A percentile compares a stretch with the other conserved stretches of the same genome.
These are phyloP conservation scores for Athetis lepigone DNA, from an alignment of 2,888 invertebrate species.

Conservation along the genomic window DNA sequence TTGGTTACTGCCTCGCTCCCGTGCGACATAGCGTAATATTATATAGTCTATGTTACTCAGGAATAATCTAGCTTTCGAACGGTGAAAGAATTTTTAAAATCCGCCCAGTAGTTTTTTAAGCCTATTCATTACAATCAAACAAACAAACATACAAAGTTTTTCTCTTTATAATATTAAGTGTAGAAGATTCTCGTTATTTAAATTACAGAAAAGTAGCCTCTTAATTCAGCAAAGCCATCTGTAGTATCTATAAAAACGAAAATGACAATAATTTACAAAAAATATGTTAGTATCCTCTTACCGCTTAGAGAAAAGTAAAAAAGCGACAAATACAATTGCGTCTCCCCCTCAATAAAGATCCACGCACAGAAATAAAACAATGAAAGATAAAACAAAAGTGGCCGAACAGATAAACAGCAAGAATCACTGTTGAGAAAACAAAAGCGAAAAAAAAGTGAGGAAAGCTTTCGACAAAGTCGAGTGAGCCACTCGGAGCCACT, in stretches of 20 bases:
- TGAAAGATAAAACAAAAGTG: slow-evolving; percentile 82
- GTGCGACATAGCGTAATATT: too few species aligned
- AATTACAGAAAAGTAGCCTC: background rate
- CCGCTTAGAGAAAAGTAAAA: slow-evolving; percentile 63
- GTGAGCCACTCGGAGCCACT: slow-evolving; percentile 84
- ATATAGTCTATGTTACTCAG: too few species aligned
- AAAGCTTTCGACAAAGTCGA: slow-evolving; percentile 87
- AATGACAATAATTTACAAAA: slow-evolving; percentile 40
- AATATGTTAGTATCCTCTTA: slow-evolving; percentile 63
- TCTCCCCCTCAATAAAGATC: slow-evolving; percentile 77
- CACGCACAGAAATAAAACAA: slow-evolving; percentile 82
- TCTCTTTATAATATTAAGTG: too few species aligned
- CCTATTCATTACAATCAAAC: too few species aligned
- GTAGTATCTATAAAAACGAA: slow-evolving; percentile 1
- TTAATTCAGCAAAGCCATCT: background rate
- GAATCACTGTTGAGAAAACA: slow-evolving; percentile 81
- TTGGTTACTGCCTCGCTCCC: too few species aligned
- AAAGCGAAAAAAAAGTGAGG: slow-evolving; percentile 75
- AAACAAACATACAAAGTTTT: too few species aligned
- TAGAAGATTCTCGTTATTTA: background rate
- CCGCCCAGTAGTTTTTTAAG: too few species aligned
- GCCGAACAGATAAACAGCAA: slow-evolving; percentile 84
- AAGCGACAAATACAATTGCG: slow-evolving; percentile 67
- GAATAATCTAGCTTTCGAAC: too few species aligned
- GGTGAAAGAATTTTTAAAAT: too few species aligned